Percentiles rank a stretch among this genome's conserved stretches.
phyloP scores from a whole-genome alignment of 2,888 invertebrate genomes.

The Spodoptera littoralis region DNA sequence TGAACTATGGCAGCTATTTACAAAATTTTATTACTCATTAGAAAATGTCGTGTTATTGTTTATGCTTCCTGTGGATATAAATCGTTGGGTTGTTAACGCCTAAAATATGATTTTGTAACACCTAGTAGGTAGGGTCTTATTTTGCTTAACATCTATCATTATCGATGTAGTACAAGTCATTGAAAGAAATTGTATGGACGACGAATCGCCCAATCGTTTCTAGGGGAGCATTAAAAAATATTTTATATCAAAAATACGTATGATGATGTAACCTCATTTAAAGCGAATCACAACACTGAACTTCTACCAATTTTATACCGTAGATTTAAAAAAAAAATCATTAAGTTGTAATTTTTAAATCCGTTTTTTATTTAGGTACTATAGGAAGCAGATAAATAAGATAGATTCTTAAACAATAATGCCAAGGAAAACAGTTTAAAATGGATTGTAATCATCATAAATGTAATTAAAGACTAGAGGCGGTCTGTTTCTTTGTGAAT shows the following conservation, averaged over 20 bases:
- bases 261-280: conserved; percentile 22
- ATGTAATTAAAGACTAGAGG: conserved; percentile 80
- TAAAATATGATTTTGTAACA: conserved; percentile 29
- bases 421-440: conserved; percentile 64
- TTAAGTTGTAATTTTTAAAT: conserved; percentile 30
- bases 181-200: conserved; percentile 73
- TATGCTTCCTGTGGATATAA: conserved; percentile 72
- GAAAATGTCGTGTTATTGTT: conserved; percentile 70
- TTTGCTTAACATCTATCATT: conserved; percentile 25
- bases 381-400: conserved; percentile 48
- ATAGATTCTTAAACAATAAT: conserved; percentile 50
- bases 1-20: conserved; percentile 76
- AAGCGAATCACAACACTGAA: too few species aligned
- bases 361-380: conserved; percentile 41
- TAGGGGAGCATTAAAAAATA: conserved; percentile 42
- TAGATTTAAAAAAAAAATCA: conserved; percentile 2
- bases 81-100: conserved; percentile 41
- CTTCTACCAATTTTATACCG: too few species aligned
- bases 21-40: conserved; percentile 75
- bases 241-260: conserved; percentile 13
- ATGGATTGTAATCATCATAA: conserved; percentile 75
- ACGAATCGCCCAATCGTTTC: conserved; percentile 61
- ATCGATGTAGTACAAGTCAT: conserved; percentile 72
- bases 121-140: conserved; percentile 2
- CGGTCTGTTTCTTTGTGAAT: conserved; percentile 78